These are phyloP conservation scores for Petrophora chlorosata DNA, from an alignment of 2,888 invertebrate species.

Conservation along the genomic window DNA sequence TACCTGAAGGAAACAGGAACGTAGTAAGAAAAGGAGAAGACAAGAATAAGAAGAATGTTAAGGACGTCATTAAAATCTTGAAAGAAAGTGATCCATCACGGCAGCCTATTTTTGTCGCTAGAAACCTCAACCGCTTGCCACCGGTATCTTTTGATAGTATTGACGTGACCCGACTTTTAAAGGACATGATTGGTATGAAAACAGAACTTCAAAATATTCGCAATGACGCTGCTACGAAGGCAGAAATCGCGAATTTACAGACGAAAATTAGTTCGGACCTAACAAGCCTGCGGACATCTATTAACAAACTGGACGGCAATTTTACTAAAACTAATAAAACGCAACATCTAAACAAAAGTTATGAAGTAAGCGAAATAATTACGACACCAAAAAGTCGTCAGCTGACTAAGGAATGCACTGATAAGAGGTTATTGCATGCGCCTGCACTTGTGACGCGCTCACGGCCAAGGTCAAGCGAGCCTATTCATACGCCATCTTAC, in stretches of 20 bases:
- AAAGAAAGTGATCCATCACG: conserved; percentile 23
- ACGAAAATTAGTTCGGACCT: not conserved
- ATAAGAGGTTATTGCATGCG: not conserved
- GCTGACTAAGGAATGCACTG: not conserved
- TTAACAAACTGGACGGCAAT: not conserved
- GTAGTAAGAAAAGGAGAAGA: conserved; percentile 14
- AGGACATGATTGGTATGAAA: conserved; percentile 17
- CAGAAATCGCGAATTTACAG: not conserved
- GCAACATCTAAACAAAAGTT: not conserved
- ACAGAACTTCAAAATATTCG: conserved; percentile 13
- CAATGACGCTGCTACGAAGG: conserved; percentile 1
- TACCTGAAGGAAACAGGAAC: not conserved
- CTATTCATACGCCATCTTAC: not conserved
- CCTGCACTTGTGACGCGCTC: not conserved
- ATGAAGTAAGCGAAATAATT: not conserved
- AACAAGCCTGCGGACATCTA: not conserved
- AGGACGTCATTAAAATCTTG: conserved; percentile 18
- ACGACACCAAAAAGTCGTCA: not conserved
- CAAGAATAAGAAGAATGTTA: conserved; percentile 11
- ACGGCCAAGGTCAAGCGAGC: not conserved
- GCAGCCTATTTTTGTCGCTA: conserved; percentile 26
- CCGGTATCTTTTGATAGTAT: conserved; percentile 24
- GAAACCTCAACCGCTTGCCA: conserved; percentile 21
- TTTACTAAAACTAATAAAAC: not conserved
- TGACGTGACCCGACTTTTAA: conserved; percentile 19